Conservation (phyloP, 2,113 vertebrate species). For the Misgurnus anguillicaudatus region DNA sequence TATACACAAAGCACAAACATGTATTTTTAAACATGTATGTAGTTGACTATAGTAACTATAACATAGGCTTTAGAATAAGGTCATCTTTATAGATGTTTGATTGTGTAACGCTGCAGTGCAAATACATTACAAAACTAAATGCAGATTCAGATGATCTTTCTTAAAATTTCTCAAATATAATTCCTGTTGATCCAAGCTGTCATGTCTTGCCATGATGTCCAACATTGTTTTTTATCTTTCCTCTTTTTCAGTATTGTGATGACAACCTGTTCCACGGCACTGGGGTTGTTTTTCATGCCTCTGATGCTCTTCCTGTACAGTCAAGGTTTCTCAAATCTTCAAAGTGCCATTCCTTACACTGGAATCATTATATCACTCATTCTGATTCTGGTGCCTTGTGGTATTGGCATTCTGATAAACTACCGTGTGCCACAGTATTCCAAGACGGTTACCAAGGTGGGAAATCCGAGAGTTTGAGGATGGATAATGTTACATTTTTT, state of each 20-base stretch:
- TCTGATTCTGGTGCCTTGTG: constrained; percentile 75
- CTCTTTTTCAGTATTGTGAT: constrained; percentile 77
- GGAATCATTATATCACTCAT: constrained; percentile 70
- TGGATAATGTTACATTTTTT: too few species aligned
- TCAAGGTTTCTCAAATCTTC: constrained; percentile 69
- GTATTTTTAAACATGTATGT: too few species aligned
- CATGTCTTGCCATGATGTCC: neutral
- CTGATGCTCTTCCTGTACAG: constrained; percentile 81
- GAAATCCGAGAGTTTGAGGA: constrained; percentile 49
- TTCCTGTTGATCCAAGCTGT: neutral
- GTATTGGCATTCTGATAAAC: constrained; percentile 75
- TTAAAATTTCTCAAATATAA: neutral
- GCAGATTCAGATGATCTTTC: too few species aligned
- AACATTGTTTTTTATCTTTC: neutral
- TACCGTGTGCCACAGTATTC: constrained; percentile 73
- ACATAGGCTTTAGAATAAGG: too few species aligned
- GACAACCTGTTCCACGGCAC: constrained; percentile 78
- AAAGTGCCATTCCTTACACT: constrained; percentile 74
- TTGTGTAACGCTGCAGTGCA: too few species aligned
- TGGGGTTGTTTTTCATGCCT: constrained; percentile 83
- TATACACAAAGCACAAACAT: too few species aligned
- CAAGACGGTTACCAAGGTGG: constrained; percentile 75
- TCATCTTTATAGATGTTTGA: too few species aligned
- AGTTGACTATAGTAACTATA: too few species aligned
- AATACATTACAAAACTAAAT: too few species aligned